Base-by-base conservation (phyloP, 2,797 vertebrate genomes). In the Ficedula albicollis region DNA sequence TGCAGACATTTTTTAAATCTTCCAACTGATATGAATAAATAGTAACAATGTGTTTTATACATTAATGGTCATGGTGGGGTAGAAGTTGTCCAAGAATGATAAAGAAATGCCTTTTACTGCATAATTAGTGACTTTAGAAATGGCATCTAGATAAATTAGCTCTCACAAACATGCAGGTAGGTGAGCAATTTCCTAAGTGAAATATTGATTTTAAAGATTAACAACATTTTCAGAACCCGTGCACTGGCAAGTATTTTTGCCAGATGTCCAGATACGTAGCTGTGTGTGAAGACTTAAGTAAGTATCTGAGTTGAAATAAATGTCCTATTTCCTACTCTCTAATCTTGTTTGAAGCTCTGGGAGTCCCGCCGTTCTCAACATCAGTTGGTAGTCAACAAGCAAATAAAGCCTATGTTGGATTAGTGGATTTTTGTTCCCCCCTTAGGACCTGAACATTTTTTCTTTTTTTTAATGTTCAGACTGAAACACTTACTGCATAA, bases 171-270 rank as follows among this genome's bases (percentile, higher is more conserved):
- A 43, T 9, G 48, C 60, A 93, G 54, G 81, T 72, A 87, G 77
- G 77, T 88, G 84, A 92, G 76, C 77, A 85, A 85, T 95, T 84
- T 94, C 73, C 85, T 87, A 91, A 95, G 94, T 89, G 91, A 69
- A 69, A 82, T 95, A 97, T 94, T 97, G 97, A 96, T 96, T 97
- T 95, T 95, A 90, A 94, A 97, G 96, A 97, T 96, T 95, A 97
- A 93, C 92, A 94, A 79, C 90, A 93, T 78, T 95, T 97, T 89
- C 87, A 85, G 51, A 92, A 80, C 83, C 58, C 78, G 56, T 55
- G 72, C 49, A 48, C 1, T 9, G 90, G 88, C 89, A 86, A 84
- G 84, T 49, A 5, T 67, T 92, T 86, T 76, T 27, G 9, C 93
- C 93, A 91, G 94, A 74, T 92, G 90, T 75, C 94, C 90, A 93